A percentile compares a stretch with the other conserved stretches of the same genome.
These are phyloP conservation scores for Sterna hirundo DNA, from an alignment of 2,113 vertebrate genomes.

Conservation along the genomic window DNA sequence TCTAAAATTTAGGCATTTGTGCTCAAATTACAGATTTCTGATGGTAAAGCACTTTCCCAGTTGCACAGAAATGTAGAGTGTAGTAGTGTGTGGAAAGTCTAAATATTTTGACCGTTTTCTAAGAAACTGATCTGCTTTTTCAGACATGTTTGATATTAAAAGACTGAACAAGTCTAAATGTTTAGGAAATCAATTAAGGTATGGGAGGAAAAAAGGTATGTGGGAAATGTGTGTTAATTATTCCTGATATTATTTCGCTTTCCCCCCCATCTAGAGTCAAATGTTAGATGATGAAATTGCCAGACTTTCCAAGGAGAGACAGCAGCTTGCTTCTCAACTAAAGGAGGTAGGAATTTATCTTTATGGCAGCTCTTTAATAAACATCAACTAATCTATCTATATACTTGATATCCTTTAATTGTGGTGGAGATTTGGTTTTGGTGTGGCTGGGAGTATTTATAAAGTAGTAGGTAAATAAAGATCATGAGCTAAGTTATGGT, in stretches of 20 bases:
- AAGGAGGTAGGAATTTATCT: constrained; percentile 75
- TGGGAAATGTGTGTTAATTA: neutral
- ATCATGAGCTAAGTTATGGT: neutral
- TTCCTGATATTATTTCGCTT: neutral
- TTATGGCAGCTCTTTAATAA: neutral
- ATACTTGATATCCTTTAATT: neutral
- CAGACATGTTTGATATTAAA: neutral
- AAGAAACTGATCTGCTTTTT: neutral
- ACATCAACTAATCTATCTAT: neutral
- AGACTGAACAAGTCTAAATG: neutral
- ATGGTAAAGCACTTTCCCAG: neutral
- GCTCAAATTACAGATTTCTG: neutral
- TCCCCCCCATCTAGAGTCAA: constrained; percentile 56
- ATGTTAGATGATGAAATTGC: constrained; percentile 71
- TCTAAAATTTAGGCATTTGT: neutral
- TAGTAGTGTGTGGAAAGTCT: neutral
- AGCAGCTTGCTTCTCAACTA: constrained; percentile 75
- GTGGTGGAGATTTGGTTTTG: neutral
- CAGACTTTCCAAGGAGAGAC: constrained; percentile 75
- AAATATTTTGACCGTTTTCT: neutral
- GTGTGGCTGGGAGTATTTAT: neutral
- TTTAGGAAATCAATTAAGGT: neutral
- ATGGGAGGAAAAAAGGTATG: neutral
- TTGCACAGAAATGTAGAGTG: neutral
- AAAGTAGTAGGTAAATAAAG: neutral